A percentile compares a stretch with the other conserved stretches of the same genome.
These are phyloP conservation scores for Calameuta pallipes DNA, from an alignment of 2,888 invertebrate genomes.

Conservation along the genomic window DNA sequence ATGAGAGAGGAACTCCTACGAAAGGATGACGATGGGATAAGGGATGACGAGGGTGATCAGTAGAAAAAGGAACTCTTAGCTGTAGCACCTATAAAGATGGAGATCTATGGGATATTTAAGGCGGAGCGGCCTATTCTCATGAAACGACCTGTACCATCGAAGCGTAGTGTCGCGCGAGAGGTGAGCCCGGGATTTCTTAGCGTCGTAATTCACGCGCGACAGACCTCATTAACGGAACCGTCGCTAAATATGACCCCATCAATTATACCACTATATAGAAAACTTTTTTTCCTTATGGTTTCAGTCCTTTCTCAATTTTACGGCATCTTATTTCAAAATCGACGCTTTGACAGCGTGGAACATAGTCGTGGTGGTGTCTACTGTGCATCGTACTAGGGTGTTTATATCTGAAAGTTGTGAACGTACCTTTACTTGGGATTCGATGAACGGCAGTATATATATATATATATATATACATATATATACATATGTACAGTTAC, in stretches of 20 bases:
- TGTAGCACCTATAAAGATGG: background rate
- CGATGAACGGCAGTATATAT: background rate
- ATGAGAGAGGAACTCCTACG: background rate
- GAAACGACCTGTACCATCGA: background rate
- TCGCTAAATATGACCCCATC: conserved; percentile 21
- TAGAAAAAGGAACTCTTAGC: background rate
- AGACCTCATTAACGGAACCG: conserved; percentile 4
- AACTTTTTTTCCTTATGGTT: conserved; percentile 31
- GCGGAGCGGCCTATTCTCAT: background rate
- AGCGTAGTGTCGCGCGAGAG: background rate
- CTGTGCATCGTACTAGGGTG: background rate
- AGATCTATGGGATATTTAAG: background rate
- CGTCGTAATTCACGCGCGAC: background rate
- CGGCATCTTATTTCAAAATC: background rate
- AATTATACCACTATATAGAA: conserved; percentile 24
- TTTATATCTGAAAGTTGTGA: background rate
- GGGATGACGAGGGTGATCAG: background rate
- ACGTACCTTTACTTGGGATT: background rate
- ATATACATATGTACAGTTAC: background rate
- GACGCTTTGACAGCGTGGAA: background rate
- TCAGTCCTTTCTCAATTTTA: conserved; percentile 15
- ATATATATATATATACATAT: background rate
- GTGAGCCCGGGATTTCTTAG: background rate
- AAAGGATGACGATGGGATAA: background rate
- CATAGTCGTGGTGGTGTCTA: background rate